A percentile compares a stretch with the other conserved stretches of the same genome.
Conservation (phyloP, 2,888 invertebrate species). For the Eupithecia exiguata region DNA sequence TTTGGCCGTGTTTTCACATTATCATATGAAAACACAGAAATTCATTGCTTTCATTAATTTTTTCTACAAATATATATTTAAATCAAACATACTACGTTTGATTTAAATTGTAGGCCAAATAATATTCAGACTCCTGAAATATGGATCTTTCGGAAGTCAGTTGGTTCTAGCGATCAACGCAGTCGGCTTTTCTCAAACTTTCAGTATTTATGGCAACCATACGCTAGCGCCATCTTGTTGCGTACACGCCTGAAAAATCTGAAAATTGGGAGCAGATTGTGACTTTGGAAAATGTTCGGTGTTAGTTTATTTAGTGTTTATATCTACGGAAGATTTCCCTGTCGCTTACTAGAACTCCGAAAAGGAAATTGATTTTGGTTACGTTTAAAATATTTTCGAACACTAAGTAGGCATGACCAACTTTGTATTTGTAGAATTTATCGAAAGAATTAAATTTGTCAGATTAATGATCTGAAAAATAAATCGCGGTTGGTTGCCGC, state of each 20-base stretch:
- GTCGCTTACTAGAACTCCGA: neutral
- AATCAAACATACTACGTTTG: too few species aligned
- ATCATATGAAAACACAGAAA: too few species aligned
- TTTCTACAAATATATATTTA: too few species aligned
- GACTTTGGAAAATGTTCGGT: neutral
- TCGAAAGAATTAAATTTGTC: neutral
- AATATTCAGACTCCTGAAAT: neutral
- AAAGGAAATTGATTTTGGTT: too few species aligned
- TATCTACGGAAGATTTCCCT: neutral
- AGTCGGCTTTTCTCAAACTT: neutral
- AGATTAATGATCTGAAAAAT: neutral
- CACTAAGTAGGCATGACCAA: too few species aligned
- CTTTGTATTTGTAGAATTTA: neutral
- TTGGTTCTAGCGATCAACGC: neutral
- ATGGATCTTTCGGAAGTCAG: neutral
- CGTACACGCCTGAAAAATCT: conserved; percentile 40
- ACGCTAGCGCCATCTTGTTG: conserved; percentile 59
- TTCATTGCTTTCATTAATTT: too few species aligned
- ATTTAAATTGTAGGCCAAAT: too few species aligned
- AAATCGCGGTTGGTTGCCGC: neutral
- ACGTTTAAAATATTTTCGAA: too few species aligned
- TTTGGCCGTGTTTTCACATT: neutral
- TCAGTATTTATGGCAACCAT: conserved; percentile 10
- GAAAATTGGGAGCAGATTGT: conserved; percentile 36
- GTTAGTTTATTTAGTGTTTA: neutral